Evolutionary conservation across 2,888 invertebrate genomes (phyloP), one percentile per base, ranked within the genome.

Genomic region (Gonocerus acuteangulatus): DNA sequence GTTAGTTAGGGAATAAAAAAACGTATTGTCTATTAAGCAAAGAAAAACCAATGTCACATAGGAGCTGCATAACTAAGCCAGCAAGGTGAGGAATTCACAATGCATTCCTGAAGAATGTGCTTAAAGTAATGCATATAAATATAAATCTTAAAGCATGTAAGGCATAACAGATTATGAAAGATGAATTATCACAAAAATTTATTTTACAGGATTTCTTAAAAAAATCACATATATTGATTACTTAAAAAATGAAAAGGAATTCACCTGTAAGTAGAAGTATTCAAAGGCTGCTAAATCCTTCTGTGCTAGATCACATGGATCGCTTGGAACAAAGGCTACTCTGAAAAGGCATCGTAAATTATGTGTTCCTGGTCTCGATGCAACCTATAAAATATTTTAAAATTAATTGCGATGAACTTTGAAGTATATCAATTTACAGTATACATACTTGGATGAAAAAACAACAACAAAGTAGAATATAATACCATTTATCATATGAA

Each of bases 321-420:
- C 90, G 18, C 82, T 80, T 2, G 94, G 94, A 70, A 93, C 89
- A 77, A 92, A 94, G 9, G 89, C 86, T 48, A 93, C 85, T 48
- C 94, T 84, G 77, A 92, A 92, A 36, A 94, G 80, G 72, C 93
- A 94, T 1, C 91, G 83, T 71, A 91, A 80, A 74, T 93, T 91
- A 73, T 92, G 89, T 4, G 93, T 89, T 57, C 92, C 92, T 0
- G 94, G 94, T 2, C 89, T 80, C 0, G 92, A 86, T 9, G 93
- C 92, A 73, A 94, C 89, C 93, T 94, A 76, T 16, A 73, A 73
- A 57, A 62, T 42, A 60, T 61, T 63, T 61, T 9, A 32, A 32
- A 32, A 32, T 32, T 9, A n/a, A n/a, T n/a, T n/a, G n/a, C n/a
- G n/a, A n/a, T n/a, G n/a, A n/a, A n/a, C n/a, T n/a, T n/a, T n/a